Conservation (phyloP, 2,797 vertebrate genomes). For the Rhinatrema bivittatum region DNA sequence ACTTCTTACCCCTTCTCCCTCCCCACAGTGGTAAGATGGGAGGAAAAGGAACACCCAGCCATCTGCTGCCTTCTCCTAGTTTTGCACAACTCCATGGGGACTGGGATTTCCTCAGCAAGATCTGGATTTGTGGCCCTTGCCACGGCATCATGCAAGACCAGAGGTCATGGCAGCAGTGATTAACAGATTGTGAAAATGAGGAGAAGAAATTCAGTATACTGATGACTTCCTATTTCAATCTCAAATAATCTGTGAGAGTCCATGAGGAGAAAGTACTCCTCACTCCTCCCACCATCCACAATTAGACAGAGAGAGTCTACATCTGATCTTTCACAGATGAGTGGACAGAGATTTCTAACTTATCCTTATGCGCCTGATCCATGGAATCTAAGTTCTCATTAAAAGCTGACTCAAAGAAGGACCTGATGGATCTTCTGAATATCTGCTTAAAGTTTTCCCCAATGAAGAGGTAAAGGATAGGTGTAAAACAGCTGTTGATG, state of each 20-base stretch:
- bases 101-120: no score
- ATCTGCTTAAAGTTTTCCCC: conserved; percentile 14
- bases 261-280: background rate
- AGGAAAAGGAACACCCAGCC: no score
- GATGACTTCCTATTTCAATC: background rate
- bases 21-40: no score
- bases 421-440: conserved; percentile 1
- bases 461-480: conserved; percentile 8
- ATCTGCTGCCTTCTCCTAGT: no score
- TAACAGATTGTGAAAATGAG: no score
- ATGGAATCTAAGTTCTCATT: background rate
- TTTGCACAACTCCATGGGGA: no score
- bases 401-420: background rate
- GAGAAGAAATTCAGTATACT: background rate
- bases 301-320: background rate
- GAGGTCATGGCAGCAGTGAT: no score
- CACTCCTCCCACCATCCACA: background rate
- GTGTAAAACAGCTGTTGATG: conserved; percentile 7
- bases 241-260: background rate
- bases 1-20: no score
- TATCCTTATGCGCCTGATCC: background rate
- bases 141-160: no score
- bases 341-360: background rate
- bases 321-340: background rate
- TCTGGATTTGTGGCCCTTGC: no score